These are phyloP conservation scores for Heliconius himera DNA, from an alignment of 1,140 invertebrate genomes.

Conservation along the genomic window DNA sequence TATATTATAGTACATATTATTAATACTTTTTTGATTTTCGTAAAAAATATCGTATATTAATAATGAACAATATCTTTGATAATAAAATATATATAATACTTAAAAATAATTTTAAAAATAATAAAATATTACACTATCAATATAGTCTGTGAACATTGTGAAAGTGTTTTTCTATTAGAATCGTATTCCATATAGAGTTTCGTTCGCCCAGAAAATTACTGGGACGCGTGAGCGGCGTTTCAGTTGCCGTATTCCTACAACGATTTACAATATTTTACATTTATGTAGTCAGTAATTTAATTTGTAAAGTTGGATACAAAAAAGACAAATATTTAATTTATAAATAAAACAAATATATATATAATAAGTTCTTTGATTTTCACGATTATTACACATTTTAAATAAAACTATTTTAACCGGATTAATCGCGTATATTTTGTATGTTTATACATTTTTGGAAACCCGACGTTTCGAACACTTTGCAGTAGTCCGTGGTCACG, in stretches of 20 bases:
- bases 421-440: too few relatives aligned
- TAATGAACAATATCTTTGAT: background rate
- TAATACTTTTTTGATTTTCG: too few relatives aligned
- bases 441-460: too few relatives aligned
- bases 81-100: background rate
- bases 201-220: conserved; percentile 72
- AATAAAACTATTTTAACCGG: too few relatives aligned
- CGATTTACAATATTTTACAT: conserved; percentile 34
- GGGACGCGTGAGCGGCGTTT: conserved; percentile 53
- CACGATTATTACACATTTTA: too few relatives aligned
- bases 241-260: conserved; percentile 35
- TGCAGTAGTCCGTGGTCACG: too few relatives aligned
- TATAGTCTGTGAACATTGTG: conserved; percentile 46
- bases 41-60: too few relatives aligned
- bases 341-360: too few relatives aligned
- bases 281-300: background rate
- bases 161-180: conserved; percentile 62
- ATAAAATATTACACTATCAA: background rate
- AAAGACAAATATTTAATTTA: background rate
- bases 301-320: background rate
- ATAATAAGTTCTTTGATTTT: too few relatives aligned
- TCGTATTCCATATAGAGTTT: conserved; percentile 72
- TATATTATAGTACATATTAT: too few relatives aligned
- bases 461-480: too few relatives aligned
- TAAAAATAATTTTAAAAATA: background rate